Base-by-base conservation (phyloP, 2,113 vertebrate species). In the Trichechus manatus region DNA sequence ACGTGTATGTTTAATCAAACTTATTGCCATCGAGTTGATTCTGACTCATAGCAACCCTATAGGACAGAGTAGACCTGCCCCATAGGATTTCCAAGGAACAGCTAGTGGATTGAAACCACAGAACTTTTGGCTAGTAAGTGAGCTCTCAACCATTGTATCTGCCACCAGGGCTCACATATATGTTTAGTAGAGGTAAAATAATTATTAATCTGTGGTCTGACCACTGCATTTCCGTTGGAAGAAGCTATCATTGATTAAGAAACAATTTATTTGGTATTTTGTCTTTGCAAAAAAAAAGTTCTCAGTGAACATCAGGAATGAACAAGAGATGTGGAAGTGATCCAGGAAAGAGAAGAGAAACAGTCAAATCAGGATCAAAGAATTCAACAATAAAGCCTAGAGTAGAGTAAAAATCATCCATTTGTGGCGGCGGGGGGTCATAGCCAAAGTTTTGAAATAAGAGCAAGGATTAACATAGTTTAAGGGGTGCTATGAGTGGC, bases 391-490 rank as follows among this genome's bases (percentile, higher is more conserved):
- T 36, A 63, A 70, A 66, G 10, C 14, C 13, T 53, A 20, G 11
- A 77, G 31, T 5, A n/a, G 59, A 50, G 19, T 31, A 39, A 50
- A 87, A 64, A 64, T 72, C 36, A 59, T 0, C 15, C 9, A 1
- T 3, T 33, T 19, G 11, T n/a, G 1, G 33, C 15, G 33, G 68
- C 0, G 15, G 27, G 3, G 42, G 1, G 5, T 42, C 44, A 70
- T 4, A 61, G 10, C 15, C 9, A 31, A 82, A 87, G 31, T 66
- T 0, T 82, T 83, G 0, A 59, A 84, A 70, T 61, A 61, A 61
- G 39, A 66, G 20, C 10, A 70, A 63, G 6, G 6, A 2, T 29
- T 81, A 77, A 44, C 22, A 61, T n/a, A 36, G 39, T 92, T 64
- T 66, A 56, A 56, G 47, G 47, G 47, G 47, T 10, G 47, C 6